Conservation (phyloP, 2,797 vertebrate genomes). For the Lemur catta region DNA sequence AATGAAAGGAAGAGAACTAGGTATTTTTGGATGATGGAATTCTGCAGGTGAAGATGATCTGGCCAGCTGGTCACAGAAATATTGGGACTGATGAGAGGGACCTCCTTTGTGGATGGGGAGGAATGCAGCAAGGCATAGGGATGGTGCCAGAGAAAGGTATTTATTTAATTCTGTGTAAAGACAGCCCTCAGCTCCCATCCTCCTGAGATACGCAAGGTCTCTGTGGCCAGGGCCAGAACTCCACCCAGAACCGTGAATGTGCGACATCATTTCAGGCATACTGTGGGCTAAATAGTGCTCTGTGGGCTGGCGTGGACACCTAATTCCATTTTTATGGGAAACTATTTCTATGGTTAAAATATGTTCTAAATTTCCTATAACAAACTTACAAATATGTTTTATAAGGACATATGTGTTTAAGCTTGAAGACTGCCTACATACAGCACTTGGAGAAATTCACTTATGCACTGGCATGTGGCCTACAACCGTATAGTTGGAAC, state of each 20-base stretch:
- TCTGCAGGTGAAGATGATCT: neutral
- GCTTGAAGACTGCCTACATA: neutral
- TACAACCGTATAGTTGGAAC: neutral
- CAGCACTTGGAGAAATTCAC: neutral
- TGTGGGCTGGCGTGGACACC: neutral
- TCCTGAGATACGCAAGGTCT: neutral
- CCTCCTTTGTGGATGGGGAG: neutral
- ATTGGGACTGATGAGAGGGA: neutral
- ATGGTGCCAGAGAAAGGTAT: neutral
- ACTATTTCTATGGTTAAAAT: neutral
- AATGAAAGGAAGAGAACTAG: neutral
- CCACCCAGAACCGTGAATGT: neutral
- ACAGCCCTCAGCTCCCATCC: neutral
- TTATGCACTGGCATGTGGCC: neutral
- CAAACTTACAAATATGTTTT: neutral
- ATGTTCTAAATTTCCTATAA: neutral
- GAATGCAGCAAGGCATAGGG: neutral
- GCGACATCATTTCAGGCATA: neutral
- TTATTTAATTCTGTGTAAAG: neutral
- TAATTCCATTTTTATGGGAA: conserved; percentile 4
- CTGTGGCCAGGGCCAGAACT: neutral
- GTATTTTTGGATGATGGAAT: neutral
- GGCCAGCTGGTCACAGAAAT: neutral
- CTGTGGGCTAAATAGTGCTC: neutral
- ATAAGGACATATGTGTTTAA: conserved; percentile 13